Percentiles rank a stretch among this genome's conserved stretches.
Conservation (phyloP, 2,113 vertebrate species). For the Hyperopisus bebe region DNA sequence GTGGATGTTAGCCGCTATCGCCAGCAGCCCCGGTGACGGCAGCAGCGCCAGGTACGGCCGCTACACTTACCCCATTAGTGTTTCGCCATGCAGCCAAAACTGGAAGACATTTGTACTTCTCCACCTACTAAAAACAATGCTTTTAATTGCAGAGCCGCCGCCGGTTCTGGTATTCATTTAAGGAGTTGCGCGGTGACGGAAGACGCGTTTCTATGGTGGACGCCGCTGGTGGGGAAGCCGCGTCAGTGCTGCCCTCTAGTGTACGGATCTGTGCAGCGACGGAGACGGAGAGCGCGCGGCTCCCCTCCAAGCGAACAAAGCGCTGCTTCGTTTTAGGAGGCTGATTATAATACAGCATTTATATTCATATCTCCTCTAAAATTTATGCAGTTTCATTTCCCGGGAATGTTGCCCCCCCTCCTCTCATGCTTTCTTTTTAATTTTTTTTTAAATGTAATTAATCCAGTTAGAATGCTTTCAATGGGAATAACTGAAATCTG, state of each 20-base stretch:
- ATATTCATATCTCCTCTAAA: background rate
- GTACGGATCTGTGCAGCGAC: background rate
- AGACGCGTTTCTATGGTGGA: background rate
- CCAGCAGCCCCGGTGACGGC: background rate
- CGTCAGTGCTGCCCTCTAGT: background rate
- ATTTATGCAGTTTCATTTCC: background rate
- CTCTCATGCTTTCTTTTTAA: background rate
- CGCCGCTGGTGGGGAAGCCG: background rate
- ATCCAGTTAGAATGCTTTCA: background rate
- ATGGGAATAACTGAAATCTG: too few relatives aligned
- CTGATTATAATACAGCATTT: background rate
- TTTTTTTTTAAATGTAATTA: background rate
- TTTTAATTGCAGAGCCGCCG: background rate
- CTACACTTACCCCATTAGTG: constrained; percentile 1
- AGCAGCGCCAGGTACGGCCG: background rate
- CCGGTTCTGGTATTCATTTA: background rate
- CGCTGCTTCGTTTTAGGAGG: background rate
- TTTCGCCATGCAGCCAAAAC: background rate
- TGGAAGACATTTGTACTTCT: background rate
- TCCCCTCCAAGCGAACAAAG: background rate
- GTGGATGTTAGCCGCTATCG: background rate
- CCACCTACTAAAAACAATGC: background rate
- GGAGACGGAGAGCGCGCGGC: background rate
- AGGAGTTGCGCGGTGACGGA: background rate
- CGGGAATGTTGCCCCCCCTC: background rate